Base-by-base conservation (phyloP, 1,140 invertebrate species). In the Callitettix versicolor region DNA sequence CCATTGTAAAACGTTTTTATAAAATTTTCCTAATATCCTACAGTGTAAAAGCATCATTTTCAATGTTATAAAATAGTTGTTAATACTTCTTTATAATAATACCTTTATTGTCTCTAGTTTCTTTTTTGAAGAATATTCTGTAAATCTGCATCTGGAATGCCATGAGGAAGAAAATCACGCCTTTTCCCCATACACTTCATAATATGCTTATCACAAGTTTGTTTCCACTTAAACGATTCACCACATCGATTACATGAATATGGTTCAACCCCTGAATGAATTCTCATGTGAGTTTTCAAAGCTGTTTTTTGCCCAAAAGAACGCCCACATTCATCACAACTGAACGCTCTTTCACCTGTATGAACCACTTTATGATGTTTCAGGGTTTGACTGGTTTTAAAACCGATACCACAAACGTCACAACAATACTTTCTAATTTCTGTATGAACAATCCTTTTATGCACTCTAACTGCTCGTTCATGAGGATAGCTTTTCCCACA, bases 171-270 rank as follows among this genome's bases (percentile, higher is more conserved):
- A 30, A 30, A 30, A 9, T 30, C 26, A 18, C 48, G 15, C 3
- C 17, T 6, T 17, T 51, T 51, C 3, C 48, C 48, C 6, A 9
- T 21, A 42, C 50, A 53, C 22, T 53, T 53, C 1, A 41, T 14
- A 24, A 42, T 26, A 26, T 53, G 50, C 41, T 53, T 53, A 21
- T 53, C 50, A 53, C 40, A 42, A 42, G 50, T 53, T 42, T 53
- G 50, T 53, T 72, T 71, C 18, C 72, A 73, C 12, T 67, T 65
- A 60, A 79, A 78, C 18, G 63, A 65, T 53, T 75, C 75, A 14
- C 60, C 61, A 55, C 71, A 74, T 30, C 61, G 58, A 1, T 53
- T 24, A 40, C 71, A 74, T 7, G 67, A 63, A 55, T 69, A 74
- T 0, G 68, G 71, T 36, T 65, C 65, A 14, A 65, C 59, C 14